Evolutionary conservation across 2,888 invertebrate genomes (phyloP).

Genomic region (Drosophila stalkeri): DNA sequence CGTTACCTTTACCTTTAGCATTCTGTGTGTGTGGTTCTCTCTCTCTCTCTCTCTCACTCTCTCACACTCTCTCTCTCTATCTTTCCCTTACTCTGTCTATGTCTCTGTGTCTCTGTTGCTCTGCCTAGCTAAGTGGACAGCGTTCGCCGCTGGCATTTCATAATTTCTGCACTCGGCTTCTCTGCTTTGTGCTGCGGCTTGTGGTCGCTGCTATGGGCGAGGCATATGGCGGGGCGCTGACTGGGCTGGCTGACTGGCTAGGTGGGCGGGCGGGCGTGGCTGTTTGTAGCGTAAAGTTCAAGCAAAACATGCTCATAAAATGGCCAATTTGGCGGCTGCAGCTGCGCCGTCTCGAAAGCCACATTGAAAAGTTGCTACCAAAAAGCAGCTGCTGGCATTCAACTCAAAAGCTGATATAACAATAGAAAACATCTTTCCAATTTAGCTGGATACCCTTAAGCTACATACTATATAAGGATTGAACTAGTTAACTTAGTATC

Average conservation of each 20-base stretch:
- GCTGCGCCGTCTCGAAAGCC: constrained; percentile 58
- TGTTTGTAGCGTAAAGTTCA: constrained; percentile 21
- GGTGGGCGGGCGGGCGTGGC: too few relatives aligned
- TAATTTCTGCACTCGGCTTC: constrained; percentile 62
- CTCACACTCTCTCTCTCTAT: not conserved
- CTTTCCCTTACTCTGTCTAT: not conserved
- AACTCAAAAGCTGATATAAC: constrained; percentile 32
- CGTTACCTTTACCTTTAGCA: constrained; percentile 14
- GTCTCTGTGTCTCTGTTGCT: not conserved
- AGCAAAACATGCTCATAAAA: constrained; percentile 61
- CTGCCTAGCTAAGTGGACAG: constrained; percentile 58
- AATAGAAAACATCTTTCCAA: constrained; percentile 25
- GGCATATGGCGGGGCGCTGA: not conserved
- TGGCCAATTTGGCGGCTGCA: constrained; percentile 71
- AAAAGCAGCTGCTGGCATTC: constrained; percentile 56
- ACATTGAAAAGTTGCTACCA: constrained; percentile 57
- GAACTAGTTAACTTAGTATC: too few relatives aligned
- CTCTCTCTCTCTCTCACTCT: too few relatives aligned
- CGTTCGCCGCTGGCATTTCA: constrained; percentile 64
- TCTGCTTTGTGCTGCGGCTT: constrained; percentile 43
- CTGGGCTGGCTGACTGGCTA: not conserved
- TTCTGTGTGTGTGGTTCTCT: not conserved
- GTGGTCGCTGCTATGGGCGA: constrained; percentile 18
- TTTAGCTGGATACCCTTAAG: constrained; percentile 16
- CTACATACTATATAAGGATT: too few relatives aligned